phyloP scores from a whole-genome alignment of 2,113 vertebrate genomes.

The Ochotona curzoniae region DNA sequence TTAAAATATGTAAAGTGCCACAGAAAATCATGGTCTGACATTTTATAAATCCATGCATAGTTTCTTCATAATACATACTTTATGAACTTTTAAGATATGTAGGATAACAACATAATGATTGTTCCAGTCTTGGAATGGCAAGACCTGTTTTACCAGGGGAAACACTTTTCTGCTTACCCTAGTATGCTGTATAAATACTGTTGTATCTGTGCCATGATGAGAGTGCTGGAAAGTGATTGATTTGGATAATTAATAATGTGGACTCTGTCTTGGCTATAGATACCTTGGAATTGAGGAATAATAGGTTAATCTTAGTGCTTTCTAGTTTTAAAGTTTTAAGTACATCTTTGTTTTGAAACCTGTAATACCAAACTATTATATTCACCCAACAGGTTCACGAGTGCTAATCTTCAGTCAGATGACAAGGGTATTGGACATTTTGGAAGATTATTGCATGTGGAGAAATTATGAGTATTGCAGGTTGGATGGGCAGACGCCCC shows the following conservation, averaged over 20 bases:
- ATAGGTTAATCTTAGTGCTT: conserved; percentile 23
- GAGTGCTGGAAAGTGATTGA: background rate
- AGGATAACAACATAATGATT: background rate
- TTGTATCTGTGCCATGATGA: background rate
- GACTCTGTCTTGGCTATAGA: background rate
- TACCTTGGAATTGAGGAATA: conserved; percentile 27
- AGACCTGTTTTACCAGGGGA: background rate
- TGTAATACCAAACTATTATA: background rate
- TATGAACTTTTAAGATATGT: background rate
- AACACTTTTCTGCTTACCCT: background rate
- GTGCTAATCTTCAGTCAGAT: conserved; percentile 99
- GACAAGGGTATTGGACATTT: conserved; percentile 97
- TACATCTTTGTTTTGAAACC: background rate
- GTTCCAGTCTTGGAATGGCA: background rate
- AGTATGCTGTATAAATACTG: background rate
- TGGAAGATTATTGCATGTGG: conserved; percentile 99
- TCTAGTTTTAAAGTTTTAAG: conserved; percentile 35
- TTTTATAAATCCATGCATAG: too few relatives aligned
- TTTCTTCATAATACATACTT: too few relatives aligned
- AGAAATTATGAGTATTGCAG: conserved; percentile 96
- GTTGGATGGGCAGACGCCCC: conserved; percentile 97
- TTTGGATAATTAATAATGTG: background rate
- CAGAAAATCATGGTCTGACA: too few relatives aligned
- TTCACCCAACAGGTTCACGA: conserved; percentile 90
- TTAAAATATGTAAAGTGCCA: background rate